Conservation (phyloP, 2,797 vertebrate genomes). For the Anabacerthia variegaticeps region DNA sequence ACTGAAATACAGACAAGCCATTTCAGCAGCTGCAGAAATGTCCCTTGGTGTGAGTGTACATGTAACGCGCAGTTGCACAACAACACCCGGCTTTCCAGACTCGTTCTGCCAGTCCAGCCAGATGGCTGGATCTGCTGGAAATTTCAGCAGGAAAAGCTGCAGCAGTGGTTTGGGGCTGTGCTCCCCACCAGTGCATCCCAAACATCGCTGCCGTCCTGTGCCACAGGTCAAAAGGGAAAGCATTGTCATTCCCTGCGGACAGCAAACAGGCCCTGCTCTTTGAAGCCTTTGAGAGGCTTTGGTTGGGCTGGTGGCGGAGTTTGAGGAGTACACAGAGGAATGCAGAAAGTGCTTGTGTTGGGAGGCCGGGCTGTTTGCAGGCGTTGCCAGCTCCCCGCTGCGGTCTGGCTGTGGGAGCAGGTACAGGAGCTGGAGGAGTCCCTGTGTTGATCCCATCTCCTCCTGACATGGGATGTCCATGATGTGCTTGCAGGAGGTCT, state of each 20-base stretch:
- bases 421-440: accelerated
- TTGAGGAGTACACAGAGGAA: constrained; percentile 38
- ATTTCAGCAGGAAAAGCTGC: neutral
- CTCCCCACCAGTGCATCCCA: accelerated
- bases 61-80: neutral
- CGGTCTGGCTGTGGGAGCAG: neutral
- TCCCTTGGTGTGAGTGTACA: accelerated
- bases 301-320: constrained; percentile 31
- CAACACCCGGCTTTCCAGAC: neutral
- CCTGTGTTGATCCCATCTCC: accelerated
- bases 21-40: neutral
- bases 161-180: neutral
- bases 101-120: constrained; percentile 50
- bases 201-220: neutral
- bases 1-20: accelerated
- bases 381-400: neutral
- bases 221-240: constrained; percentile 48
- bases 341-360: neutral
- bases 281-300: constrained; percentile 52
- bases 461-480: accelerated
- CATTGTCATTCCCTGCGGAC: constrained; percentile 16
- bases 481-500: neutral
- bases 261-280: constrained; percentile 56
- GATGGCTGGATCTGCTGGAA: neutral
- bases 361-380: neutral